Percentiles rank a stretch among this genome's conserved stretches.
Conservation (phyloP, 2,888 invertebrate genomes). For the Chrysina gloriosa region DNA sequence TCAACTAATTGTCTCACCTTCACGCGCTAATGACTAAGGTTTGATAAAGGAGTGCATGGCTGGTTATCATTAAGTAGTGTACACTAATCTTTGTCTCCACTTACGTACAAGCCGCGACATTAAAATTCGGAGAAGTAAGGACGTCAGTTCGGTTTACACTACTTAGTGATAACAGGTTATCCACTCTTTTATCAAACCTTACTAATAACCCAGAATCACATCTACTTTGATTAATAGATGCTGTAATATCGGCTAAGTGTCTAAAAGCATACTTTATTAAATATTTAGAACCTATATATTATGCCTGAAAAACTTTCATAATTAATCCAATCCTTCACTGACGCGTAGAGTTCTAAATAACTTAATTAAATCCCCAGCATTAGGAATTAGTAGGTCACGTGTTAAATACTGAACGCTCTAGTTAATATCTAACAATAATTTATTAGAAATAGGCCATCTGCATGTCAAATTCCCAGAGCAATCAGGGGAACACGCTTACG, state of each 20-base stretch:
- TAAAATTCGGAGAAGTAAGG: too few species aligned
- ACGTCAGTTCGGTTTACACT: too few species aligned
- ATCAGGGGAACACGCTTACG: slow-evolving; percentile 2
- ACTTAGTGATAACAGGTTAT: too few species aligned
- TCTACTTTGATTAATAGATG: slow-evolving; percentile 4
- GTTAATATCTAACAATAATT: slow-evolving; percentile 16
- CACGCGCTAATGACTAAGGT: too few species aligned
- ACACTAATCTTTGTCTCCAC: too few species aligned
- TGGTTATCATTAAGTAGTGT: too few species aligned
- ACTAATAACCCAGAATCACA: too few species aligned
- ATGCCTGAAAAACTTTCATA: not conserved
- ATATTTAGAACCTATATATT: not conserved
- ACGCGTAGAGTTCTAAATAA: not conserved
- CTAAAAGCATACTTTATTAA: not conserved
- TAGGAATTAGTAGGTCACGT: not conserved
- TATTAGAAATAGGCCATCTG: not conserved
- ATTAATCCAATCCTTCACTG: not conserved
- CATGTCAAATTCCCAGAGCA: slow-evolving; percentile 8
- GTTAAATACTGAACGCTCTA: not conserved
- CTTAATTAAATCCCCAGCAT: not conserved
- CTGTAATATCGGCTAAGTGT: not conserved
- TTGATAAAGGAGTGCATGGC: too few species aligned
- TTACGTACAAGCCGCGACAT: too few species aligned
- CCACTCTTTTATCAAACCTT: too few species aligned
- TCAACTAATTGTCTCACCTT: not conserved